Conservation (phyloP, 2,888 invertebrate species). For the Drosophila parthenogenetica region DNA sequence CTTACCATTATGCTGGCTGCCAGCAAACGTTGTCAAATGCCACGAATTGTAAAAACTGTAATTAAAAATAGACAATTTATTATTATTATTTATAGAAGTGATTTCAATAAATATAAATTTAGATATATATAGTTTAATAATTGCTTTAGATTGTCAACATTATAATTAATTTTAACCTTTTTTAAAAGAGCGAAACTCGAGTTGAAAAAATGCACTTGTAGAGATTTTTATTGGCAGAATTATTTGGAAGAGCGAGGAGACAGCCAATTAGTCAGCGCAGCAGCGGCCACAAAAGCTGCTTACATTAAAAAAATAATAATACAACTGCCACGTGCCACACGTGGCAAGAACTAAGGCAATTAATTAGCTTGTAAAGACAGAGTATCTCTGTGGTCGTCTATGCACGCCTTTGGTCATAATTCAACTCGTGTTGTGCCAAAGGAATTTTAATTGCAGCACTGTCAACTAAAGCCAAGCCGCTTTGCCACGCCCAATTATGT, state of each 20-base stretch:
- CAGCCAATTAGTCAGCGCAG: constrained; percentile 35
- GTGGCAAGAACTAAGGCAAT: constrained; percentile 10
- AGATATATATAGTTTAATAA: not conserved
- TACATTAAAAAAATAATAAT: constrained; percentile 17
- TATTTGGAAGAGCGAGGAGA: not conserved
- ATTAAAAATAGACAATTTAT: constrained; percentile 16
- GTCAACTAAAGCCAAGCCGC: constrained; percentile 17
- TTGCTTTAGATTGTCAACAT: not conserved
- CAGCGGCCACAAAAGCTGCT: constrained; percentile 35
- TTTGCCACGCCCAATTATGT: constrained; percentile 45
- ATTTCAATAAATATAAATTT: not conserved
- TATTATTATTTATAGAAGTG: not conserved
- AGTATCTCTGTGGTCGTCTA: constrained; percentile 9
- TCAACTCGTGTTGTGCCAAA: constrained; percentile 35
- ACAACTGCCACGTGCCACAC: constrained; percentile 27
- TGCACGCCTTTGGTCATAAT: constrained; percentile 19
- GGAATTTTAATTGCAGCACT: constrained; percentile 63
- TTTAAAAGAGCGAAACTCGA: not conserved
- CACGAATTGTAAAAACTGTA: constrained; percentile 50
- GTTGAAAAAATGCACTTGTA: not conserved
- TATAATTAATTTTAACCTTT: not conserved
- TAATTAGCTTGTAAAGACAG: constrained; percentile 15
- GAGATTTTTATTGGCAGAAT: not conserved
- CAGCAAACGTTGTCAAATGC: constrained; percentile 39
- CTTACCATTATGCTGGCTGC: constrained; percentile 67